These are phyloP conservation scores for Spodoptera picta DNA, from an alignment of 2,888 invertebrate genomes.

Conservation along the genomic window DNA sequence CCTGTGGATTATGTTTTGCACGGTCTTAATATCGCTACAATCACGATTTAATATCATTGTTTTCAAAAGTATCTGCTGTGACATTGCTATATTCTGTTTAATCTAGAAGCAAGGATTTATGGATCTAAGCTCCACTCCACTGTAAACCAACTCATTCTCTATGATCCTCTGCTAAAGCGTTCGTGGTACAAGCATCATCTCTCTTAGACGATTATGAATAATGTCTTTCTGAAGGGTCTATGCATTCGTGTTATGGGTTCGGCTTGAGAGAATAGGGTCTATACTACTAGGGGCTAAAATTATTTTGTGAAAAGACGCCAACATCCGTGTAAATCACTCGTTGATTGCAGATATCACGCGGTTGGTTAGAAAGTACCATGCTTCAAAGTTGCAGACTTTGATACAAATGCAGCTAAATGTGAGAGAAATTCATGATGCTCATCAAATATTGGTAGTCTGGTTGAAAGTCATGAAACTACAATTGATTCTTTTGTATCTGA, in stretches of 20 bases:
- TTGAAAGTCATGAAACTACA: conserved; percentile 8
- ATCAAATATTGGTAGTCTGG: conserved; percentile 47
- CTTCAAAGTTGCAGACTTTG: conserved; percentile 42
- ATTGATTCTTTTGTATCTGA: neutral
- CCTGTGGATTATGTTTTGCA: conserved; percentile 90
- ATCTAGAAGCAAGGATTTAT: conserved; percentile 80
- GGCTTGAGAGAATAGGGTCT: conserved; percentile 87
- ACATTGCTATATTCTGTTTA: conserved; percentile 71
- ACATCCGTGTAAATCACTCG: conserved; percentile 61
- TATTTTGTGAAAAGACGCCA: conserved; percentile 57
- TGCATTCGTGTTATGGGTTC: conserved; percentile 85
- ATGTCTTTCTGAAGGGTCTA: conserved; percentile 69
- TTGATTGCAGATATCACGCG: conserved; percentile 50
- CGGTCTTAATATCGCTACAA: conserved; percentile 83
- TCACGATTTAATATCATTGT: conserved; percentile 67
- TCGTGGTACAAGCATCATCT: conserved; percentile 77
- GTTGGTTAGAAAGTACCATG: conserved; percentile 52
- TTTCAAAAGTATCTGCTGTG: conserved; percentile 69
- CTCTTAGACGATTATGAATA: conserved; percentile 74
- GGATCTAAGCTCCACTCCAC: conserved; percentile 78
- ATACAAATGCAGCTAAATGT: conserved; percentile 47
- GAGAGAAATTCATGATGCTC: conserved; percentile 31
- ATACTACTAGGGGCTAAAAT: conserved; percentile 75
- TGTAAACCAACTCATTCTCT: conserved; percentile 69
- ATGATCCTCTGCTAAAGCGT: conserved; percentile 75